Evolutionary conservation across 2,888 invertebrate genomes (phyloP).

Genomic region (Atethmia centrago): DNA sequence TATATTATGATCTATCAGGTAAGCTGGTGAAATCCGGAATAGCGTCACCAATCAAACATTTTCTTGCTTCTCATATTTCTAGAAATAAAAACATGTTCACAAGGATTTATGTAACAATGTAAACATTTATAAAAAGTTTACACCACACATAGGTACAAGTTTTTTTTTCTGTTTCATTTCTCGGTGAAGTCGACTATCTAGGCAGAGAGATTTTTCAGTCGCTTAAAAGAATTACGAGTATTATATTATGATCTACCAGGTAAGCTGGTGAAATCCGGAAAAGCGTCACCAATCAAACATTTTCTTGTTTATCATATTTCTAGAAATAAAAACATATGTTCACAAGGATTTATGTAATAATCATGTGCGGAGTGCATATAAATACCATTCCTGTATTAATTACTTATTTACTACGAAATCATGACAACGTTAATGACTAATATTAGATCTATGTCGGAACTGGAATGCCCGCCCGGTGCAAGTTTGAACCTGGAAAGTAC

Average conservation of each 20-base stretch:
- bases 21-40: slow-evolving; percentile 16
- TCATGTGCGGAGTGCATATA: neutral
- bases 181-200: too few species aligned
- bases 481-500: neutral
- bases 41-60: slow-evolving; percentile 26
- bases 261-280: slow-evolving; percentile 15
- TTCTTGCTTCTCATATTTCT: slow-evolving; percentile 11
- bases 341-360: slow-evolving; percentile 6
- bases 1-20: neutral
- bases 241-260: neutral
- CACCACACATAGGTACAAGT: too few species aligned
- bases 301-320: slow-evolving; percentile 8
- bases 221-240: neutral
- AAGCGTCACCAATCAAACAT: slow-evolving; percentile 25
- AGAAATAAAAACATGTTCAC: slow-evolving; percentile 22
- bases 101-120: slow-evolving; percentile 4
- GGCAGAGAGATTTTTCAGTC: too few species aligned
- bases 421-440: slow-evolving; percentile 1
- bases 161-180: too few species aligned
- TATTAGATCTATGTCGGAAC: neutral
- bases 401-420: slow-evolving; percentile 17
- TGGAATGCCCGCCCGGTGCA: neutral
- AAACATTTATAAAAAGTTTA: too few species aligned
- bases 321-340: slow-evolving; percentile 25
- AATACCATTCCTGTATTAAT: neutral